Percentiles rank a stretch among this genome's conserved stretches.
Evolutionary conservation across 2,113 vertebrate species (phyloP).

Genomic region (Alligator sinensis): DNA sequence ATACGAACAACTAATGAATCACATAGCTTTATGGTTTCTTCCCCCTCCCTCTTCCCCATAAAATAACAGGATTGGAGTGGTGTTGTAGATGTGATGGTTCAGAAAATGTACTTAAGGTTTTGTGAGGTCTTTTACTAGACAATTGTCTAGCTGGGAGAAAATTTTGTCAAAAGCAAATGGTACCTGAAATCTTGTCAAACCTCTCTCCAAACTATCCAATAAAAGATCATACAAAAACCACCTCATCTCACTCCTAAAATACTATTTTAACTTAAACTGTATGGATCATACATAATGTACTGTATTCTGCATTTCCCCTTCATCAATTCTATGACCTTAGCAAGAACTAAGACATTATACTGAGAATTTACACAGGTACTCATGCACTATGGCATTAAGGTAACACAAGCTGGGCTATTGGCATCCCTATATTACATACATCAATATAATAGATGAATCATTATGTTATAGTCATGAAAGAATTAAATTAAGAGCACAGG

Average conservation of each 20-base stretch:
- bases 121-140: too few relatives aligned
- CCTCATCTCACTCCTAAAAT: not conserved
- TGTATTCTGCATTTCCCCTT: not conserved
- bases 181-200: too few relatives aligned
- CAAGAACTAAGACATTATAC: not conserved
- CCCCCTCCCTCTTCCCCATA: too few relatives aligned
- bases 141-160: too few relatives aligned
- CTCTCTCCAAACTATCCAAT: too few relatives aligned
- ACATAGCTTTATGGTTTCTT: not conserved
- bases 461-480: not conserved
- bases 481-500: not conserved
- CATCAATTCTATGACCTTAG: not conserved
- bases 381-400: not conserved
- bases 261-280: not conserved
- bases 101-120: too few relatives aligned
- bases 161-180: too few relatives aligned
- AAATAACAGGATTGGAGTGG: too few relatives aligned
- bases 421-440: not conserved
- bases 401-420: not conserved
- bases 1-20: constrained; percentile 9
- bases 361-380: not conserved
- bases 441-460: not conserved
- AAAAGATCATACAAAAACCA: too few relatives aligned
- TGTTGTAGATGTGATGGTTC: too few relatives aligned
- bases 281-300: not conserved